Evolutionary conservation across 2,888 invertebrate species (phyloP).

Genomic region (Augochlorella aurata): DNA sequence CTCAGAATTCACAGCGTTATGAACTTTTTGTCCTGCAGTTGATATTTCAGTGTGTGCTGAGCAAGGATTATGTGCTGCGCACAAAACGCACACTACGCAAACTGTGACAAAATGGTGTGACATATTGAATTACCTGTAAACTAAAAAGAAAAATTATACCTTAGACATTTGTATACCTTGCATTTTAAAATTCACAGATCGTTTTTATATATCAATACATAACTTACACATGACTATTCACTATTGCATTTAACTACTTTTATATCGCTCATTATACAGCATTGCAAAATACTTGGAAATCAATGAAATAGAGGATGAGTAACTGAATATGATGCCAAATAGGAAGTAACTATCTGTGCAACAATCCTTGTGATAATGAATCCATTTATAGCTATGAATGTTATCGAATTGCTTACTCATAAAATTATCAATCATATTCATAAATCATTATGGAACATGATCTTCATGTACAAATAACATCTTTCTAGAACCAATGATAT

Average conservation of each 20-base stretch:
- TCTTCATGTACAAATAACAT: not conserved
- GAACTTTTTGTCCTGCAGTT: constrained; percentile 24
- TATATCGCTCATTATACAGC: not conserved
- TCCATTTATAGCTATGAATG: constrained; percentile 43
- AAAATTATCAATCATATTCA: constrained; percentile 23
- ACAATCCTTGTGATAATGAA: constrained; percentile 46
- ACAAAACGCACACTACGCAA: constrained; percentile 92
- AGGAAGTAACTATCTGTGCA: constrained; percentile 52
- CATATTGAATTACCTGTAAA: constrained; percentile 75
- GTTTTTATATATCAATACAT: constrained; percentile 3
- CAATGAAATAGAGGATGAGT: not conserved
- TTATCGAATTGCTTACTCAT: not conserved
- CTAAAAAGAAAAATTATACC: constrained; percentile 19
- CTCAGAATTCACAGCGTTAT: constrained; percentile 44
- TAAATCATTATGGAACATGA: not conserved
- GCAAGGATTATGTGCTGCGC: constrained; percentile 90
- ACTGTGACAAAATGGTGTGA: constrained; percentile 89
- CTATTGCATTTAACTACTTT: not conserved
- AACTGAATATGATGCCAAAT: constrained; percentile 12
- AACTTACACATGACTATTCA: not conserved
- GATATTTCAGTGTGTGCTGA: constrained; percentile 86
- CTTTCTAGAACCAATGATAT: not conserved
- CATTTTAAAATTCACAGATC: not conserved
- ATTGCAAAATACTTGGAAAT: not conserved
- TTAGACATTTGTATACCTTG: not conserved